phyloP scores from a whole-genome alignment of 2,113 vertebrate genomes.

The Serinus canaria region DNA sequence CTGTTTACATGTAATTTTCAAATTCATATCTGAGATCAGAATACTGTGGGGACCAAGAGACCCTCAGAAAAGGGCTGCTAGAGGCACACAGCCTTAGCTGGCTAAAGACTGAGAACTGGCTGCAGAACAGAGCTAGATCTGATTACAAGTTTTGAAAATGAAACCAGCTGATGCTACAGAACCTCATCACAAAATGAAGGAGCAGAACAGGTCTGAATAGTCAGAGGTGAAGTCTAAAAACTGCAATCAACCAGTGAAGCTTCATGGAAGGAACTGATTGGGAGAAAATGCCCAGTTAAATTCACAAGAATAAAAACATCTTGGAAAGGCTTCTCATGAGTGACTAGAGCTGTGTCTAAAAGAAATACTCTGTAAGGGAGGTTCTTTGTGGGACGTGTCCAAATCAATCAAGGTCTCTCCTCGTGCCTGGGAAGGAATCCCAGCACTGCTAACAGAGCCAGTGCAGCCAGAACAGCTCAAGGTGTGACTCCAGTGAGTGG shows the following conservation, averaged over 20 bases:
- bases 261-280: background rate
- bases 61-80: background rate
- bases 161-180: conserved; percentile 16
- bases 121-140: background rate
- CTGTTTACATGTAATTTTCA: background rate
- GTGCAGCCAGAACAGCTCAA: background rate
- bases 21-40: background rate
- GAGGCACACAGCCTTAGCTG: background rate
- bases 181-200: background rate
- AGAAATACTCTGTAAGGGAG: background rate
- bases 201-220: background rate
- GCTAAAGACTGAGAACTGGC: background rate
- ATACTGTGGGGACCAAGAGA: background rate
- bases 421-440: background rate
- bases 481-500: background rate
- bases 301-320: background rate
- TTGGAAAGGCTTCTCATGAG: background rate
- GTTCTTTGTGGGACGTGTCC: background rate
- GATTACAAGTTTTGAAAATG: background rate
- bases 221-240: background rate
- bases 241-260: background rate
- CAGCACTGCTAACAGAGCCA: background rate
- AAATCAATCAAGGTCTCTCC: background rate
- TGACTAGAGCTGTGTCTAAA: background rate
- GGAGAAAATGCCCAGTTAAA: background rate